These are phyloP conservation scores for Petrocephalus zakoni DNA, from an alignment of 2,113 vertebrate genomes.

Conservation along the genomic window DNA sequence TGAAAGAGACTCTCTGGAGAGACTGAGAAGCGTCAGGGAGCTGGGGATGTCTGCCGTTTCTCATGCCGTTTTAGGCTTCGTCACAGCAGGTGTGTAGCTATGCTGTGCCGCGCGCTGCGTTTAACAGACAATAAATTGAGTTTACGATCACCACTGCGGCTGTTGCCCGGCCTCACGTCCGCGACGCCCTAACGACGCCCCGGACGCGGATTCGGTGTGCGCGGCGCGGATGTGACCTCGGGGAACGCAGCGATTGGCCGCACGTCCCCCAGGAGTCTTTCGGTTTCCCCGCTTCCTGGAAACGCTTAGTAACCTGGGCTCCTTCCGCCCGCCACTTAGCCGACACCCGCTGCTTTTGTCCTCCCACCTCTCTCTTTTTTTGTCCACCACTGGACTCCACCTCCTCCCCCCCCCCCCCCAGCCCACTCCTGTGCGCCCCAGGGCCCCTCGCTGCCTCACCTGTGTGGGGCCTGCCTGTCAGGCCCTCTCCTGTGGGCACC, in stretches of 20 bases:
- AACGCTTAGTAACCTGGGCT: no score
- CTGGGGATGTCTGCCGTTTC: conserved; percentile 72
- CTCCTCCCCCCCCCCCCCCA: conserved; percentile 30
- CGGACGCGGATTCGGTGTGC: not conserved
- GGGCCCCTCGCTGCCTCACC: conserved; percentile 55
- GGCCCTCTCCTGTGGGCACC: conserved; percentile 64
- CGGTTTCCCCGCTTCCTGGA: not conserved
- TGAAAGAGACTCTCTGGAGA: conserved; percentile 74
- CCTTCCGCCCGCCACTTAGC: not conserved
- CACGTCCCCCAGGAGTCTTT: no score
- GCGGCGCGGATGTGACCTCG: not conserved
- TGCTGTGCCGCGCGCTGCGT: conserved; percentile 45
- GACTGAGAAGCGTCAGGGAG: conserved; percentile 65
- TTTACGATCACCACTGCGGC: conserved; percentile 13
- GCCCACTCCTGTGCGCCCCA: conserved; percentile 40
- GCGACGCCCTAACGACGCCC: not conserved
- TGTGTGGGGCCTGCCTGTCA: conserved; percentile 62
- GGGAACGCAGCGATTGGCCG: not conserved
- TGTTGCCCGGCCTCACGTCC: not conserved
- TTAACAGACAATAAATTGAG: not conserved
- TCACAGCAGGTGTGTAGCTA: conserved; percentile 54
- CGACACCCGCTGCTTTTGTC: not conserved
- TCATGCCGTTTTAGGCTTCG: conserved; percentile 60
- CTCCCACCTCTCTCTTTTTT: conserved; percentile 32
- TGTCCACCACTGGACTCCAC: not conserved